Base-by-base conservation (phyloP, 2,797 vertebrate species). In the Gallinago nigripennis region DNA sequence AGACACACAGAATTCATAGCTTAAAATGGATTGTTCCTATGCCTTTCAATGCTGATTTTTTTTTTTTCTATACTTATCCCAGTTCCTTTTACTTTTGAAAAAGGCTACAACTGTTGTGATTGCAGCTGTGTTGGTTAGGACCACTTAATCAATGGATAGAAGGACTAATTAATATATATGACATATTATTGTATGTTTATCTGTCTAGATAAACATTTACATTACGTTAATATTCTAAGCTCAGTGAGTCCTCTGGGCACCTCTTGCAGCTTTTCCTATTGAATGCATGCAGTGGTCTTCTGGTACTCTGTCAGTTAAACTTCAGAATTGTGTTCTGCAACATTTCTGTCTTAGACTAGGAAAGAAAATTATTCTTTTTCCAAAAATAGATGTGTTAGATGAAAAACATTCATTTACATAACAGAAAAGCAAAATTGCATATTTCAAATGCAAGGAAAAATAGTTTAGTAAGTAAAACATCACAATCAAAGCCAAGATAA, bases 401-500 rank as follows among this genome's bases (percentile, higher is more conserved):
- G 79, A 94, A 95, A 95, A 95, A 60, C 66, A 80, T 77, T 90
- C 3, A 96, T 97, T 95, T 96, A 60, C 96, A 94, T 95, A 95
- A 84, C 68, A 94, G 91, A 94, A 96, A 92, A 94, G 73, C 71
- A 84, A 94, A 95, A 94, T 68, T 79, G 64, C 64, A 7, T 94
- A 94, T 90, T 95, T 93, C 53, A 86, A 82, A 94, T 94, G 70
- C 88, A 73, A 90, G 48, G 71, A 82, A 95, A 95, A 91, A 90
- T 71, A 87, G 16, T 70, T 16, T 93, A 88, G 92, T 92, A 82
- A 95, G 90, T 94, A 81, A 95, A 96, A 72, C 81, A 90, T 86
- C 90, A 86, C 91, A 96, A 77, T 95, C 91, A 94, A 93, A 96
- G 94, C 85, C 70, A 88, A 94, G 94, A 94, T 92, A 94, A 95